These are phyloP conservation scores for Atractosteus spatula DNA, from an alignment of 2,113 vertebrate species.

Conservation along the genomic window DNA sequence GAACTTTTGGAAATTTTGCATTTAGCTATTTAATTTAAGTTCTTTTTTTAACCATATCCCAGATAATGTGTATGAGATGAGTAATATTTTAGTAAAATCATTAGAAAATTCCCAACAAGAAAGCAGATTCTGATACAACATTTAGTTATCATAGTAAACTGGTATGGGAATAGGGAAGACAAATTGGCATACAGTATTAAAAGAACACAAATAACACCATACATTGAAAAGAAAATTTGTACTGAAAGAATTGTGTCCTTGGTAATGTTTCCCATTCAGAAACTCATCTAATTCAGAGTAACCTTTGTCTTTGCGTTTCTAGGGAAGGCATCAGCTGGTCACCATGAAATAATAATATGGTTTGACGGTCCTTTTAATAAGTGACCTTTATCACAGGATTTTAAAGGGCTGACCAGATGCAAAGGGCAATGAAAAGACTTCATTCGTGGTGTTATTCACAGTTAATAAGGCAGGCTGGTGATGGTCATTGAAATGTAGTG, in stretches of 20 bases:
- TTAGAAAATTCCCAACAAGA: too few relatives aligned
- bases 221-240: too few relatives aligned
- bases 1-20: too few relatives aligned
- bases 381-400: constrained; percentile 56
- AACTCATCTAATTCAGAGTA: constrained; percentile 53
- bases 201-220: too few relatives aligned
- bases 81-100: too few relatives aligned
- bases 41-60: too few relatives aligned
- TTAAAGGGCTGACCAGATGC: constrained; percentile 43
- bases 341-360: constrained; percentile 67
- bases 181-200: background rate
- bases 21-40: too few relatives aligned
- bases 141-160: constrained; percentile 36
- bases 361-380: constrained; percentile 53
- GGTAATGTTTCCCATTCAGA: too few relatives aligned
- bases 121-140: too few relatives aligned
- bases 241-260: background rate
- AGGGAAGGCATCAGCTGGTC: constrained; percentile 47
- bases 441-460: background rate
- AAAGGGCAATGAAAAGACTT: constrained; percentile 32
- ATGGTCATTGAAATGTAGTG: too few relatives aligned
- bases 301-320: constrained; percentile 50
- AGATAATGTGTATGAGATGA: too few relatives aligned
- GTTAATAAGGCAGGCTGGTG: background rate
- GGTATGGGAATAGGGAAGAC: background rate